Evolutionary conservation across 2,113 vertebrate genomes (phyloP), one percentile per base, ranked within the genome.

Genomic region (Actenoides lindsayi): DNA sequence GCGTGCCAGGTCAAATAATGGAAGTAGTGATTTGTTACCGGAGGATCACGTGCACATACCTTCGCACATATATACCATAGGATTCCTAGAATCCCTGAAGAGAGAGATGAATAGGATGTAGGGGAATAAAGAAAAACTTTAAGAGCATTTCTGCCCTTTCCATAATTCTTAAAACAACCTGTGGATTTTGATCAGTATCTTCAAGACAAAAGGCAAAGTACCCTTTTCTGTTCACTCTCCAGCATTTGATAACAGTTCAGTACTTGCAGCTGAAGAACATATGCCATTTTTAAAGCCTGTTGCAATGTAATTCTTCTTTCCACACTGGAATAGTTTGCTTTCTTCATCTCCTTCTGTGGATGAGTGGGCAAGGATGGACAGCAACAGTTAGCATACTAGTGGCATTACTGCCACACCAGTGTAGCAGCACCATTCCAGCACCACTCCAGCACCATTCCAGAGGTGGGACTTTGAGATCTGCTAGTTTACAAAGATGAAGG

Each of bases 61-160:
- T 59, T 54, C 27, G 33, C 7, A 46, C 18, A 13, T 6, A 10
- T 60, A 13, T 30, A 31, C 10, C 16, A 33, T 13, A 39, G 19
- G 5, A 37, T 44, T 90, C 42, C 67, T 56, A 65, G 28, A 81
- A 69, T 54, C 31, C 19, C 6, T 42, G 50, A 25, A 57, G 28
- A 77, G 4, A 13, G 14, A 37, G 50, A 77, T 1, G 0, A 51
- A 69, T 7, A 64, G 2, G 9, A 2, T 13, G 4, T 23, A 42
- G 27, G 33, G 41, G 41, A 10, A 56, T 8, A 78, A 31, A 81
- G 13, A 1, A 48, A 46, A 91, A 56, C 9, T 64, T 16, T 41
- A n/a, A 64, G 25, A 80, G 20, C 7, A 35, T 48, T 88, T 90
- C 35, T 82, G 5, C 13, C 37, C 13, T 84, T 19, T 68, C 44